Evolutionary conservation across 2,797 vertebrate genomes (phyloP).

Genomic region (Falco rusticolus): DNA sequence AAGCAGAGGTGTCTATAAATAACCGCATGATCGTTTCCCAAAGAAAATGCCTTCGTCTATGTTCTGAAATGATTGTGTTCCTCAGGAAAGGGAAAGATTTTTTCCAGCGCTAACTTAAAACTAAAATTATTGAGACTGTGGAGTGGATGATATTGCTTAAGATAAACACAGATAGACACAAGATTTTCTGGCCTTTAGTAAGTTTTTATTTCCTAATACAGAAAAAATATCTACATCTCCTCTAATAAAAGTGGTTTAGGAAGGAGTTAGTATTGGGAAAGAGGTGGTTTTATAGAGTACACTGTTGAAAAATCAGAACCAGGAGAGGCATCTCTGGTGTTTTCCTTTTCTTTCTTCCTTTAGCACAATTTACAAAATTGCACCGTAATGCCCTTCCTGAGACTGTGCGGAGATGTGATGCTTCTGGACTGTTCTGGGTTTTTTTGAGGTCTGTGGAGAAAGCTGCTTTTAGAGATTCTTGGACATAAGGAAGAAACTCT

Average conservation of each 20-base stretch:
- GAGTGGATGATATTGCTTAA: not conserved
- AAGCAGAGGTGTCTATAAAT: not conserved
- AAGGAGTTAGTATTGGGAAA: not conserved
- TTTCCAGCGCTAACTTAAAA: not conserved
- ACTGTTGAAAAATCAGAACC: not conserved
- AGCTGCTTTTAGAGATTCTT: too few species aligned
- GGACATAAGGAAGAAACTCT: too few species aligned
- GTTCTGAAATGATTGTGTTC: not conserved
- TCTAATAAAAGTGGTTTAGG: not conserved
- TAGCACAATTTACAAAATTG: not conserved
- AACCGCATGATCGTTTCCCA: not conserved
- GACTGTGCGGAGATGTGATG: not conserved
- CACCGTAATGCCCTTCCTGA: not conserved
- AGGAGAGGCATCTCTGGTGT: not conserved
- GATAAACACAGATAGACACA: not conserved
- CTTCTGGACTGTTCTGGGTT: not conserved
- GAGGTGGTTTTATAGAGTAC: not conserved
- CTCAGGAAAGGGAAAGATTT: not conserved
- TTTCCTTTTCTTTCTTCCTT: not conserved
- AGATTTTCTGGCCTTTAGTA: not conserved
- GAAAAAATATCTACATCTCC: not conserved
- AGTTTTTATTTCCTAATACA: rapidly evolving
- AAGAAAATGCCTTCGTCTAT: not conserved
- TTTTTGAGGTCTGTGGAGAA: not conserved
- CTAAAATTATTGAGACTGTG: too few species aligned